phyloP scores from a whole-genome alignment of 2,797 vertebrate species.

The Scolopax bukidnonensis region DNA sequence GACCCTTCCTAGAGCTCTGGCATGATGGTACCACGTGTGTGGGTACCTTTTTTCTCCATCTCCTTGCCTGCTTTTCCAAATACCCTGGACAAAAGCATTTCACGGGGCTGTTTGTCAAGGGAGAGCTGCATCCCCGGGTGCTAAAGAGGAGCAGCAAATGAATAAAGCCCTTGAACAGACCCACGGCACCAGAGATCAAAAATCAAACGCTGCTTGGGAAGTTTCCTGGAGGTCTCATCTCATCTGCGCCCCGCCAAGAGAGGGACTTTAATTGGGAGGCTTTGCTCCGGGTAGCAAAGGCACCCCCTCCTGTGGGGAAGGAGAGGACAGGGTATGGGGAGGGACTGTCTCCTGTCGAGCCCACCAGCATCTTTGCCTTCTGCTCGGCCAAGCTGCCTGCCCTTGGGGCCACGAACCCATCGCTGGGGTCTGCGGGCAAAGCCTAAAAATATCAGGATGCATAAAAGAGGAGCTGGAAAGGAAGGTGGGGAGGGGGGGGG shows the following conservation, averaged over 20 bases:
- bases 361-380: not conserved
- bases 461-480: not conserved
- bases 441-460: not conserved
- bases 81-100: not conserved
- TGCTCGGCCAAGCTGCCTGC: not conserved
- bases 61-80: not conserved
- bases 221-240: not conserved
- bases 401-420: fast-evolving
- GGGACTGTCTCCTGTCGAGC: fast-evolving
- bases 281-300: not conserved
- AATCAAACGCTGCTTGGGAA: not conserved
- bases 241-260: not conserved
- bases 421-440: not conserved
- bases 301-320: not conserved
- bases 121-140: not conserved
- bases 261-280: not conserved
- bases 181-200: not conserved
- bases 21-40: fast-evolving
- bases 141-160: not conserved
- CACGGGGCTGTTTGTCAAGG: fast-evolving
- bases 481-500: not conserved
- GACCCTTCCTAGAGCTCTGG: not conserved
- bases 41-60: not conserved
- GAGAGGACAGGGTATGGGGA: not conserved
- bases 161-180: not conserved